These are phyloP conservation scores for Catharus fuscescens DNA, from an alignment of 2,113 vertebrate genomes.

Conservation along the genomic window DNA sequence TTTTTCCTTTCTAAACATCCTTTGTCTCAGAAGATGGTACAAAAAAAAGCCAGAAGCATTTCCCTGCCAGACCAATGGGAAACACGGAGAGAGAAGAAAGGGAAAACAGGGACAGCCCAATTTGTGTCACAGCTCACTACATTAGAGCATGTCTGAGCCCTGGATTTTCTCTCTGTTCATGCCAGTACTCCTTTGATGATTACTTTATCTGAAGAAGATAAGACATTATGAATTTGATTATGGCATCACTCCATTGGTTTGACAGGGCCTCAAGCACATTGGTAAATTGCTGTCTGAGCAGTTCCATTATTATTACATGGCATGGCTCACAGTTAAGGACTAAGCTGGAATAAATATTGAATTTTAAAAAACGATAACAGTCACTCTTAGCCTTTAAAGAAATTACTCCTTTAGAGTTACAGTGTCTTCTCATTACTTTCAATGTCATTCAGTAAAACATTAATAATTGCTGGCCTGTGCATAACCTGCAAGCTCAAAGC, in stretches of 20 bases:
- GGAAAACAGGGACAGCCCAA: conserved; percentile 41
- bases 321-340: background rate
- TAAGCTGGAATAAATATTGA: conserved; percentile 37
- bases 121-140: conserved; percentile 50
- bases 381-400: conserved; percentile 21
- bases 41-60: background rate
- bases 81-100: conserved; percentile 18
- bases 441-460: conserved; percentile 16
- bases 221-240: conserved; percentile 45
- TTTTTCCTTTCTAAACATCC: background rate
- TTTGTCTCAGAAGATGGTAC: background rate
- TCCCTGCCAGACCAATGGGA: background rate
- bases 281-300: conserved; percentile 25
- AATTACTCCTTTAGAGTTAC: conserved; percentile 47
- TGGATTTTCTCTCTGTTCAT: conserved; percentile 55
- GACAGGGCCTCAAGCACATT: conserved; percentile 38
- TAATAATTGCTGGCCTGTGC: conserved; percentile 28
- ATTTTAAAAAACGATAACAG: background rate
- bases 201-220: conserved; percentile 44
- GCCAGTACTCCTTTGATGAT: conserved; percentile 37
- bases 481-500: conserved; percentile 50
- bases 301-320: background rate
- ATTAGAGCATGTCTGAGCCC: conserved; percentile 53
- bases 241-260: conserved; percentile 11
- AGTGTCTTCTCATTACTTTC: background rate